These are phyloP conservation scores for Micronycteris hirsuta DNA, from an alignment of 2,113 vertebrate genomes.

Conservation along the genomic window DNA sequence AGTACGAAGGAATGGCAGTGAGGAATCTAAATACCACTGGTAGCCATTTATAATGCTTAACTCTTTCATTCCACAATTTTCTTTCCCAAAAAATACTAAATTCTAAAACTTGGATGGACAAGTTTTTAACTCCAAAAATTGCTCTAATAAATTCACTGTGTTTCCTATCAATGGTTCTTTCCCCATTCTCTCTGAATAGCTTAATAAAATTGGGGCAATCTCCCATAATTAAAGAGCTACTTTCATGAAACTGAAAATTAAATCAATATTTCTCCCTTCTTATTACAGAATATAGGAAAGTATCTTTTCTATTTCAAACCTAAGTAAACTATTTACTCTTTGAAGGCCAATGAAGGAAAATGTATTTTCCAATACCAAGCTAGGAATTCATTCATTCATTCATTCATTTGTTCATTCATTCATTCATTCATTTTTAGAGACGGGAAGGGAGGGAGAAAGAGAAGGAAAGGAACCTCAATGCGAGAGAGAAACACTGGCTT, in stretches of 20 bases:
- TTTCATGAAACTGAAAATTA: neutral
- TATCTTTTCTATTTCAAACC: neutral
- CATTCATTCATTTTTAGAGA: too few relatives aligned
- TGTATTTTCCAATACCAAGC: neutral
- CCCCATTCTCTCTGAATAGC: neutral
- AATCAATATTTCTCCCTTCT: neutral
- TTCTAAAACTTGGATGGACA: neutral
- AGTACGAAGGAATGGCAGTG: neutral
- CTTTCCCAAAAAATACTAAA: constrained; percentile 2
- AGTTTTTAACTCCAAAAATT: neutral
- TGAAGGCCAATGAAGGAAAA: neutral
- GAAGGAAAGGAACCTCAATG: too few relatives aligned
- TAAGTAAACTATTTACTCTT: neutral
- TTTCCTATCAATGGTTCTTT: neutral
- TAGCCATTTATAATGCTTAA: neutral
- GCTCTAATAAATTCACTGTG: neutral
- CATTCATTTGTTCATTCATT: too few relatives aligned
- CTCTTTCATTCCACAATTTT: neutral
- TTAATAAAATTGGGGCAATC: neutral
- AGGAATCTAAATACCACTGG: neutral
- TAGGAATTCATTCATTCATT: neutral
- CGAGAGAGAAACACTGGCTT: too few relatives aligned
- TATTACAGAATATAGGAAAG: neutral
- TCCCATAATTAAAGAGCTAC: neutral
- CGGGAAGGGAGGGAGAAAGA: too few relatives aligned